Base-by-base conservation (phyloP, 2,113 vertebrate genomes). In the Mesembrinibis cayennensis region DNA sequence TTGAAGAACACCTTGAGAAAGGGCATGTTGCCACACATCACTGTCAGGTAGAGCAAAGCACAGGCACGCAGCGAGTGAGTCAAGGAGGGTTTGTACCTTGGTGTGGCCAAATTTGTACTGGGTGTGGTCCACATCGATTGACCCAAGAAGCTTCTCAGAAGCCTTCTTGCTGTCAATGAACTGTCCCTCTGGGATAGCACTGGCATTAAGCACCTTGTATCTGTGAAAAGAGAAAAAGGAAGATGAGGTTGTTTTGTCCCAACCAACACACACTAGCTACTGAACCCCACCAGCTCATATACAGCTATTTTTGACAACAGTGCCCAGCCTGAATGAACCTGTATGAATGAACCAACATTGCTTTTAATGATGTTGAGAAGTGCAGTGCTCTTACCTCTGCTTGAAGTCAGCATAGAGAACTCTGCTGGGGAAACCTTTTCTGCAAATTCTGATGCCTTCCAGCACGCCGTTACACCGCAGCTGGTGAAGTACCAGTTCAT, bases 371-470 rank as follows among this genome's bases (percentile, higher is more conserved):
- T 69, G 36, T 16, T 40, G 52, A 47, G 47, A 30, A 49, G 23
- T 63, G 38, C 72, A 26, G 11, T 10, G 23, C 25, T 86, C 85
- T 94, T 90, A 98, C 99, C 99, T 99, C 94, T 99, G 99, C 92
- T 99, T 99, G 94, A 99, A 99, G 97, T 99, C 99, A 82, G 97
- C 99, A 12, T 99, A 99, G 18, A 98, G 84, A 91, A 99, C 98
- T 93, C 99, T 98, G 98, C 99, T 99, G 50, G 99, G 99, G 87
- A 99, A 99, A 4, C 99, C 99, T 85, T 99, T 99, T 86, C 99
- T 98, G 95, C 99, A 99, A 97, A 99, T 99, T 67, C 99, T 97
- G 89, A 99, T 99, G 20, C 99, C 99, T 92, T 99, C 99, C 71
- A 99, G 97, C 71, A 99, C 99, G 12, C 99, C 99, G 0, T 99